Evolutionary conservation across 2,797 vertebrate genomes (phyloP), one percentile per base, ranked within the genome.

Genomic region (Anguilla megastoma): DNA sequence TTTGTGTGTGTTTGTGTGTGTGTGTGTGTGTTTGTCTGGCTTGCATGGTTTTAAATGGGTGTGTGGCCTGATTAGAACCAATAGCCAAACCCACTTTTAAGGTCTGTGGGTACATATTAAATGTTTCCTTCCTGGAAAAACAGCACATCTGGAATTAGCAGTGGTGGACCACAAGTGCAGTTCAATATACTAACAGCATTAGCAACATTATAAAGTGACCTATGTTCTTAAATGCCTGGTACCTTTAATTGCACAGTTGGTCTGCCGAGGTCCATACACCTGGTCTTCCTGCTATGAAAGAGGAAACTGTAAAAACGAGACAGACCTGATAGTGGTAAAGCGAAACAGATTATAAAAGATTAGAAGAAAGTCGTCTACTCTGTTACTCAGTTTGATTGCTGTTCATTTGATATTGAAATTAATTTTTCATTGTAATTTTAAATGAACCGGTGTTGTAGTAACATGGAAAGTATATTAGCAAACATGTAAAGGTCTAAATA

Each of bases 111-210:
- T 33, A 30, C 10, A 71, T 71, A 71, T 71, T 30, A 12, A 30
- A 30, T 71, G n/a, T 66, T 66, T 63, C n/a, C n/a, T 66, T 66
- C 60, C 60, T 66, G n/a, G 36, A 66, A n/a, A 66, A 24, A 66
- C n/a, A n/a, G 21, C n/a, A 66, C 60, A 66, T 66, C 60, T 66
- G 60, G 60, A n/a, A 66, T 66, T 66, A 66, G 60, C 60, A n/a
- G 5, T 66, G 60, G 21, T n/a, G n/a, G n/a, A 66, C 60, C 60
- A n/a, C 60, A 41, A 79, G 0, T 41, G 9, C 30, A 41, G 33
- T 66, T 16, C 33, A 4, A 36, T 36, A 79, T 16, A 79, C 33
- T 79, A 41, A 41, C 33, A 79, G 16, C 30, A 16, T 74, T 36
- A 79, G 30, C 36, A 41, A 4, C 12, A 76, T 76, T 21, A 41